phyloP scores from a whole-genome alignment of 1,140 invertebrate genomes.

The Ceratitis capitata region DNA sequence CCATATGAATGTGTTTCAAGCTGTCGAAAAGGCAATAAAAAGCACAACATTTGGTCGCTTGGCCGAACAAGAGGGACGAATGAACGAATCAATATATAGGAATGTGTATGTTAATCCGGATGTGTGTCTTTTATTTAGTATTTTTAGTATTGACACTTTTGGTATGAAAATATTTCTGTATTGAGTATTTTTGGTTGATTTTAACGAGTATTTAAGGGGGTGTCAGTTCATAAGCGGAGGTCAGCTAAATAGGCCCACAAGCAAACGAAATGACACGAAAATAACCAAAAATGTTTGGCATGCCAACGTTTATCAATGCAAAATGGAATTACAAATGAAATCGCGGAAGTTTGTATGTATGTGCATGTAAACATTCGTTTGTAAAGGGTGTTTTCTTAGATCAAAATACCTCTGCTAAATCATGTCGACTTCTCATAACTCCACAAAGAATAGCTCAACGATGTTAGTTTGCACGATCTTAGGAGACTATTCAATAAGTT shows the following conservation, averaged over 20 bases:
- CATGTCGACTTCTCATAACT: too few species aligned
- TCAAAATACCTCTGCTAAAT: background rate
- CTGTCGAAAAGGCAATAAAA: background rate
- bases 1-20: background rate
- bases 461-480: too few species aligned
- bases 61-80: too few species aligned
- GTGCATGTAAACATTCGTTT: too few species aligned
- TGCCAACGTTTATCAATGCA: too few species aligned
- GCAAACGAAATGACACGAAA: background rate
- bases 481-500: too few species aligned
- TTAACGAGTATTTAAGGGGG: background rate
- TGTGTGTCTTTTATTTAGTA: too few species aligned
- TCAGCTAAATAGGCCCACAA: background rate
- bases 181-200: background rate
- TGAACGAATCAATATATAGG: too few species aligned
- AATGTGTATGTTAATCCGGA: too few species aligned
- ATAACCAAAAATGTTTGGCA: background rate
- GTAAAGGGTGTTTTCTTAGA: background rate
- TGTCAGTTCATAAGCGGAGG: background rate
- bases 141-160: background rate
- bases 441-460: too few species aligned
- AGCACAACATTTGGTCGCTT: background rate
- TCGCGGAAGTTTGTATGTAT: too few species aligned
- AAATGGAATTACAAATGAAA: too few species aligned
- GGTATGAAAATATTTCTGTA: background rate